A percentile compares a stretch with the other conserved stretches of the same genome.
These are phyloP conservation scores for Megaceryle alcyon DNA, from an alignment of 2,797 vertebrate genomes.

Conservation along the genomic window DNA sequence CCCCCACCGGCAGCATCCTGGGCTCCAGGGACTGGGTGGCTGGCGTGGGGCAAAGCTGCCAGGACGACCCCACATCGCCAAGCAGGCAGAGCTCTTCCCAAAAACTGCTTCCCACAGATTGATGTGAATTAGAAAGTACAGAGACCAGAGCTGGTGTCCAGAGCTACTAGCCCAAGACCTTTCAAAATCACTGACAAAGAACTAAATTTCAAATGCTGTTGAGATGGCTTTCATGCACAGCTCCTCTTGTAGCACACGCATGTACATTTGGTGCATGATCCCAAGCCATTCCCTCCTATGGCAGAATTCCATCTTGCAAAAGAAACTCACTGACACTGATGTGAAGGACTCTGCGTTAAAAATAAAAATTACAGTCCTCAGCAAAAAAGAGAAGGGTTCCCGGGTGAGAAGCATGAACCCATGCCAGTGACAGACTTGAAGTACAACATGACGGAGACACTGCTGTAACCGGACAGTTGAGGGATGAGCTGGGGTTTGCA, in stretches of 20 bases:
- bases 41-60: neutral
- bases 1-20: neutral
- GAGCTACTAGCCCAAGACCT: neutral
- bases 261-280: neutral
- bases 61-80: neutral
- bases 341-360: conserved; percentile 11
- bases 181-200: neutral
- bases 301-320: neutral
- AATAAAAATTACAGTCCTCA: conserved; percentile 40
- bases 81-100: neutral
- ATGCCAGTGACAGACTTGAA: conserved; percentile 53
- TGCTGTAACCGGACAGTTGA: conserved; percentile 64
- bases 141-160: neutral
- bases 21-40: neutral
- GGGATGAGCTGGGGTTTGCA: conserved; percentile 64
- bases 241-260: rapidly evolving
- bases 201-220: too few relatives aligned
- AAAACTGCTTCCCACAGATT: neutral
- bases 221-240: neutral
- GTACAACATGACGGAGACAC: conserved; percentile 44
- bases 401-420: neutral
- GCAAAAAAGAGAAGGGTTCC: conserved; percentile 11
- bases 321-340: neutral
- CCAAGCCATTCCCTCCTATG: neutral
- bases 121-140: neutral